Base-by-base conservation (phyloP, 2,888 invertebrate genomes). In the Apamea sordens region DNA sequence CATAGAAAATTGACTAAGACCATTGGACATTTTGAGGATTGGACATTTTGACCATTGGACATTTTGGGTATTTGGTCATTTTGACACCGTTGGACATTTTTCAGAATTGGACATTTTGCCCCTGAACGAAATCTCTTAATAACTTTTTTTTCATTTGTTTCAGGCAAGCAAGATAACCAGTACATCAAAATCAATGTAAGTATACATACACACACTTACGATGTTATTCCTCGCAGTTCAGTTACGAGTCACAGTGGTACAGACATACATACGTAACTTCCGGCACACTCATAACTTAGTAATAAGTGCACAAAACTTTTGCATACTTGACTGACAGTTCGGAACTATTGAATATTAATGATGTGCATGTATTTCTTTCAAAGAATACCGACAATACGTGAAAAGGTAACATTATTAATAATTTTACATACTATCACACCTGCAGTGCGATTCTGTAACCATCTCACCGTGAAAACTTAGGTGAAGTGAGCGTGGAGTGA, bases 341-440 rank as follows among this genome's bases (percentile, higher is more conserved):
- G 70, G 79, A 84, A 83, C 44, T 73, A 21, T 8, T 84, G 47
- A 72, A 86, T 83, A 83, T 73, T 68, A 28, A 82, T 76, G 15
- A 8, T 59, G 10, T 44, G 28, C 53, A 21, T 59, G 21, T 64
- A 59, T n/a, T 65, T 63, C 32, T 72, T 78, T 85, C 24, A 82
- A 80, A 85, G 41, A 73, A 80, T 69, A 59, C 72, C 73, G 80
- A 61, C 15, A 2, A 10, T 70, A 32, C 36, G 53, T 69, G 59
- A 32, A 32, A 32, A 32, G 32, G 32, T 32, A 32, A 32, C 32
- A 32, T 32, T 32, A 32, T 32, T 32, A 32, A 32, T 32, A 32
- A 32, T 32, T 36, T 56, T 6, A 41, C n/a, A 56, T 71, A 18
- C 5, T 0, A 71, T 18, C 24, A 8, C 15, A 1, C n/a, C 21